Evolutionary conservation across 2,113 vertebrate genomes (phyloP).

Genomic region (Micronycteris hirsuta): DNA sequence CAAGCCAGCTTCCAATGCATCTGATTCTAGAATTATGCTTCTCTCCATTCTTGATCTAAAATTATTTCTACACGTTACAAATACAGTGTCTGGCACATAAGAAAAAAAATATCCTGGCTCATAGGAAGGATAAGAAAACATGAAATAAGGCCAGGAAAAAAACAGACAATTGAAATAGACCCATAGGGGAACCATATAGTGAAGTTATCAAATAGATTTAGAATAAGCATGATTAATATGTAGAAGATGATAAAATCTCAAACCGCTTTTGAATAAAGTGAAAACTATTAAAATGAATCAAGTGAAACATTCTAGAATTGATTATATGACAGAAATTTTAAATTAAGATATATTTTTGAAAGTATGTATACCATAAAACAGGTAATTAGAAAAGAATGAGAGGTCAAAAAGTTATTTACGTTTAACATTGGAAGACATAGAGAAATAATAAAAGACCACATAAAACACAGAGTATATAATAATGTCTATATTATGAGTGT

Average conservation of each 20-base stretch:
- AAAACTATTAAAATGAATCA: background rate
- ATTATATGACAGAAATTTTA: background rate
- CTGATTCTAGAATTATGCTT: background rate
- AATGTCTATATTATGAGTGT: background rate
- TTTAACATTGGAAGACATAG: background rate
- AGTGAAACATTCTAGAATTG: background rate
- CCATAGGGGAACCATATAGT: background rate
- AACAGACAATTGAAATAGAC: background rate
- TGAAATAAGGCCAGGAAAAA: background rate
- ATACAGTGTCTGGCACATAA: background rate
- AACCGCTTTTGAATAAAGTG: background rate
- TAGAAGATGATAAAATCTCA: background rate
- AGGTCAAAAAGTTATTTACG: background rate
- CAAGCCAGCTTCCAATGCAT: background rate
- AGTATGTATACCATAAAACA: background rate
- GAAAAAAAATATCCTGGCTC: background rate
- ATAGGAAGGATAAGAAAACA: background rate
- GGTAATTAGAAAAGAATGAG: background rate
- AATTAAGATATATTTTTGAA: background rate
- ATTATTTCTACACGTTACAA: background rate
- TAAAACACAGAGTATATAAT: background rate
- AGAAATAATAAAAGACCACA: background rate
- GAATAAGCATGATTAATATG: background rate
- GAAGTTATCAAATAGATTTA: background rate
- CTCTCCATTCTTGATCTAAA: background rate